Percentiles rank a stretch among this genome's conserved stretches.
Conservation (phyloP, 1,140 invertebrate genomes). For the Papilio helenus region DNA sequence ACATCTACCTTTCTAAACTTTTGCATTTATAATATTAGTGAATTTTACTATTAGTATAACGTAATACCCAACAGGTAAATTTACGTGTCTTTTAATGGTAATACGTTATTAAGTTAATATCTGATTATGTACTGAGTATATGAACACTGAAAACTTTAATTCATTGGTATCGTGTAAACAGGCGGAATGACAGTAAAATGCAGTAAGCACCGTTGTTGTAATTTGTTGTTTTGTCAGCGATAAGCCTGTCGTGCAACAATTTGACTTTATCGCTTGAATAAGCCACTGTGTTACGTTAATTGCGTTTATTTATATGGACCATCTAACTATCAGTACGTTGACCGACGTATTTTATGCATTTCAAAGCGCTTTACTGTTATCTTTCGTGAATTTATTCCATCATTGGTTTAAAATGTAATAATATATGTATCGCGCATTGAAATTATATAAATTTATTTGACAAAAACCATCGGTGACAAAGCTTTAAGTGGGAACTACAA, state of each 20-base stretch:
- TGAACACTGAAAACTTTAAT: neutral
- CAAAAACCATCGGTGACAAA: too few relatives aligned
- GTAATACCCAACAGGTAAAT: too few relatives aligned
- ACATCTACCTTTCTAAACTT: too few relatives aligned
- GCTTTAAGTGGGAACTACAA: too few relatives aligned
- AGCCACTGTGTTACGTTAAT: slow-evolving; percentile 33
- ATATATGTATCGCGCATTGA: neutral
- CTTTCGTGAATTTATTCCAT: neutral
- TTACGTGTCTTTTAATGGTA: too few relatives aligned
- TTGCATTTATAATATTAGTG: too few relatives aligned
- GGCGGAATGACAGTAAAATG: slow-evolving; percentile 25
- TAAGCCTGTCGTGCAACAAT: slow-evolving; percentile 51
- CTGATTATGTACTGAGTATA: neutral
- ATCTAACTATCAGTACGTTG: slow-evolving; percentile 12
- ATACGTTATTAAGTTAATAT: too few relatives aligned
- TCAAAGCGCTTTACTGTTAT: neutral
- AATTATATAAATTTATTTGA: neutral
- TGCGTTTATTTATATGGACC: slow-evolving; percentile 35
- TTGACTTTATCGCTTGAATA: slow-evolving; percentile 54
- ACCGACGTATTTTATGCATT: slow-evolving; percentile 7
- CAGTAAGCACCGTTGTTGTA: slow-evolving; percentile 16
- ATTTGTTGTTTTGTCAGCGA: slow-evolving; percentile 49
- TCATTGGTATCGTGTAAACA: slow-evolving; percentile 12
- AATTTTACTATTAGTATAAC: too few relatives aligned
- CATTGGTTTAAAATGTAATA: neutral